Evolutionary conservation across 2,113 vertebrate genomes (phyloP).

Genomic region (Chloroceryle aenea): DNA sequence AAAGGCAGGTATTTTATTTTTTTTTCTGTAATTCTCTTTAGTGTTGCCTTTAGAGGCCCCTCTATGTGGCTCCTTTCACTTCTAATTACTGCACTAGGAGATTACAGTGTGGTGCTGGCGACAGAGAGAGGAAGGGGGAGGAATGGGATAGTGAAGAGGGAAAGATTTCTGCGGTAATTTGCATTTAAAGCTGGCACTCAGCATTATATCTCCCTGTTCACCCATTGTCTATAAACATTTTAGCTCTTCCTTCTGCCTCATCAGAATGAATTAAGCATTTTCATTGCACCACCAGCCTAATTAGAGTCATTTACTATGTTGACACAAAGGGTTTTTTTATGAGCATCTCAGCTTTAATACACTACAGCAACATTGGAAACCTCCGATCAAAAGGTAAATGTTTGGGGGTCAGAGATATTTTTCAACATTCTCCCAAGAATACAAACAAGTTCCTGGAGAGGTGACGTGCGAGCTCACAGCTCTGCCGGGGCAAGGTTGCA

Average conservation of each 20-base stretch:
- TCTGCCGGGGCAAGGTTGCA: background rate
- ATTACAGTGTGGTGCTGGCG: constrained; percentile 68
- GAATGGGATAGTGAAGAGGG: constrained; percentile 67
- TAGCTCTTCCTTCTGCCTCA: constrained; percentile 78
- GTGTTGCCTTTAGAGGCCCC: constrained; percentile 62
- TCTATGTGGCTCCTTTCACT: constrained; percentile 70
- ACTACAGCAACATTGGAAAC: constrained; percentile 71
- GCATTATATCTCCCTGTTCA: constrained; percentile 79
- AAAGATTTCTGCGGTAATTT: constrained; percentile 72
- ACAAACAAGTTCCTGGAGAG: constrained; percentile 57
- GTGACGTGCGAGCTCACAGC: background rate
- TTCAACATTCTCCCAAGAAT: constrained; percentile 66
- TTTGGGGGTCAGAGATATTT: constrained; percentile 71
- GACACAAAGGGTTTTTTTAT: constrained; percentile 75
- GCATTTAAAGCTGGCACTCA: constrained; percentile 78
- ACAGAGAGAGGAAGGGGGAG: constrained; percentile 60
- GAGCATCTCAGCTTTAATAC: constrained; percentile 74
- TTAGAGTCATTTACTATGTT: constrained; percentile 79
- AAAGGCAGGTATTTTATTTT: constrained; percentile 51
- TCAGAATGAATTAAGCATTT: constrained; percentile 77
- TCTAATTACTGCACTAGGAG: constrained; percentile 72
- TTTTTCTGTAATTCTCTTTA: constrained; percentile 62
- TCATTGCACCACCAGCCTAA: constrained; percentile 75
- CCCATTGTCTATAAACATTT: constrained; percentile 80
- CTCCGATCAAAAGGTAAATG: constrained; percentile 72